phyloP scores from a whole-genome alignment of 2,888 invertebrate species.

The Rhamphomyia laevipes region DNA sequence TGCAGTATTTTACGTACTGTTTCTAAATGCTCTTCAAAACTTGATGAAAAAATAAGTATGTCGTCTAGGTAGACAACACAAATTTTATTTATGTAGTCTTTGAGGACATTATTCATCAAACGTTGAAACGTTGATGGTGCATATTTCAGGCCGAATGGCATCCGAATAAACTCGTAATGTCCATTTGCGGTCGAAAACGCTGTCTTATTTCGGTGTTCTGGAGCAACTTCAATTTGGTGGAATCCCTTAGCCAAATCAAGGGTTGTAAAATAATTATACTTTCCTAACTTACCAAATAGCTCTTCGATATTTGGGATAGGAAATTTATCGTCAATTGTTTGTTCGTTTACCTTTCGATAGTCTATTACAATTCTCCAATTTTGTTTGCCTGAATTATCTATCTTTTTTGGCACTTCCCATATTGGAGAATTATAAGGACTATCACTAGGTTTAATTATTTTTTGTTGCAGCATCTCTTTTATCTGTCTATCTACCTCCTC shows the following conservation, averaged over 20 bases:
- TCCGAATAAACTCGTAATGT: background rate
- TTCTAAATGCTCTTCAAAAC: background rate
- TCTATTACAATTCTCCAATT: too few species aligned
- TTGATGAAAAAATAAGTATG: background rate
- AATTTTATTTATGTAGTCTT: background rate
- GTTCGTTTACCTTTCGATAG: conserved; percentile 4
- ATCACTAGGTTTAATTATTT: too few species aligned
- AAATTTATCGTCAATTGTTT: conserved; percentile 1
- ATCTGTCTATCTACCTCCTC: background rate
- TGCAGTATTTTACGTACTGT: background rate
- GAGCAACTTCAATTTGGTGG: conserved; percentile 8
- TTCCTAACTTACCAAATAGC: conserved; percentile 11
- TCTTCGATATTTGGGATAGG: conserved; percentile 8
- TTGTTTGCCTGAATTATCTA: too few species aligned
- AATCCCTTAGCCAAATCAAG: conserved; percentile 13
- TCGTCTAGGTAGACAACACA: background rate
- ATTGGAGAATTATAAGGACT: too few species aligned
- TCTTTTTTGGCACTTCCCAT: too few species aligned
- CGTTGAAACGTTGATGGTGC: background rate
- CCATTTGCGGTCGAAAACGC: background rate
- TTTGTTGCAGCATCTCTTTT: background rate
- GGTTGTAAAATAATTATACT: conserved; percentile 10
- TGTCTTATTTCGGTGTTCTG: background rate
- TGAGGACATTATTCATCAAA: background rate
- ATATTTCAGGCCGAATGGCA: background rate